Percentiles rank a stretch among this genome's conserved stretches.
These are phyloP conservation scores for Nerophis lumbriciformis DNA, from an alignment of 2,113 vertebrate genomes.

Conservation along the genomic window DNA sequence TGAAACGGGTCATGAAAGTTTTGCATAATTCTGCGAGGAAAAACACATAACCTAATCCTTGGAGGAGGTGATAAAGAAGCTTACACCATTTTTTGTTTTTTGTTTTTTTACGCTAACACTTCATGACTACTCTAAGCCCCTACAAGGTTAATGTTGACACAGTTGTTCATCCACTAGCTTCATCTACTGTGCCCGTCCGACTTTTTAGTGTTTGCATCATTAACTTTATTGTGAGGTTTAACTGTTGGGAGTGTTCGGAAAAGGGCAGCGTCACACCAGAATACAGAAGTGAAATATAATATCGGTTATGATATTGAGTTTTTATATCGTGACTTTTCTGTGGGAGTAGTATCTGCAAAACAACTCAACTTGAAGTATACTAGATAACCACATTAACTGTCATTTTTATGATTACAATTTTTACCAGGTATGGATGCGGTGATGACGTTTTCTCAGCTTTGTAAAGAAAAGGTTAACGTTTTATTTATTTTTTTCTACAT, in stretches of 20 bases:
- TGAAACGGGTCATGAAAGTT: too few species aligned
- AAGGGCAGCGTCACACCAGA: slow-evolving; percentile 29
- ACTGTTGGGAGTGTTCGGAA: slow-evolving; percentile 41
- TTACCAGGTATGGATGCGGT: too few species aligned
- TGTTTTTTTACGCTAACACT: neutral
- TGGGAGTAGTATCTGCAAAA: too few species aligned
- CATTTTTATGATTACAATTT: too few species aligned
- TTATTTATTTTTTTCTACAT: too few species aligned
- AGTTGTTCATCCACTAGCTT: slow-evolving; percentile 28
- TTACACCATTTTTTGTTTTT: neutral
- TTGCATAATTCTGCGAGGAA: too few species aligned
- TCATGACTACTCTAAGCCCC: neutral
- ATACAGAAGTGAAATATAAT: slow-evolving; percentile 29
- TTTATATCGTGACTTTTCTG: neutral
- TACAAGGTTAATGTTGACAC: slow-evolving; percentile 25
- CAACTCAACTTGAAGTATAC: too few species aligned
- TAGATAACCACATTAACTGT: too few species aligned
- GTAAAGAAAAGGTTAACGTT: too few species aligned
- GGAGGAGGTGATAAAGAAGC: neutral
- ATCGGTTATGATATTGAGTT: neutral
- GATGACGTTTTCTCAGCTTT: too few species aligned
- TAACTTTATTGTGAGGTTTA: slow-evolving; percentile 59
- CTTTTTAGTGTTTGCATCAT: slow-evolving; percentile 52
- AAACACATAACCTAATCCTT: neutral
- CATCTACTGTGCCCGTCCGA: slow-evolving; percentile 42